phyloP scores from a whole-genome alignment of 2,797 vertebrate genomes.

The Mergus octosetaceus region DNA sequence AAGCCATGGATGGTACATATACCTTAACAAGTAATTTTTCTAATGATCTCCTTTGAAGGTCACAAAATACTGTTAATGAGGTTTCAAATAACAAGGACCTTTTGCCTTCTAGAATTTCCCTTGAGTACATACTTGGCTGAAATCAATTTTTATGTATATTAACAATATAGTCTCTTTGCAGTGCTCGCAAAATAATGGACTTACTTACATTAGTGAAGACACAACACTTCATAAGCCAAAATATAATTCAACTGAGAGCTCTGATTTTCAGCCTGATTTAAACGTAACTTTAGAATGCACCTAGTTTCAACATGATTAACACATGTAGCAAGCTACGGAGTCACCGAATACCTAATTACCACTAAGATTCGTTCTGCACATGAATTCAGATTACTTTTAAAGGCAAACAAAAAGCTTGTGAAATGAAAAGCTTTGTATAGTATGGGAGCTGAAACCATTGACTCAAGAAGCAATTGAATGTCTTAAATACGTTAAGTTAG shows the following conservation, averaged over 20 bases:
- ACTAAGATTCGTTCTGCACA: neutral
- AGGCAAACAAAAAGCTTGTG: neutral
- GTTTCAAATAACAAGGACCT: slow-evolving; percentile 25
- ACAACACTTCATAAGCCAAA: slow-evolving; percentile 31
- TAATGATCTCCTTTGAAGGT: slow-evolving; percentile 1
- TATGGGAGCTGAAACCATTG: neutral
- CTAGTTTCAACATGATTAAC: neutral
- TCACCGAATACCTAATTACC: neutral
- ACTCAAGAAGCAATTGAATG: neutral
- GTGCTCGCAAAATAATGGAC: neutral
- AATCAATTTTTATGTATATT: neutral
- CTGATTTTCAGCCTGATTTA: slow-evolving; percentile 40
- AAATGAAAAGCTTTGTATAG: neutral
- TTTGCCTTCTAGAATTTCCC: slow-evolving; percentile 28
- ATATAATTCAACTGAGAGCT: slow-evolving; percentile 18
- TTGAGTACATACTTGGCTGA: neutral
- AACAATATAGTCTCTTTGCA: neutral
- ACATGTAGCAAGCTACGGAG: neutral
- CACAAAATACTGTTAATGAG: slow-evolving; percentile 35
- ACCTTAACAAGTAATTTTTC: slow-evolving; percentile 25
- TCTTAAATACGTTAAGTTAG: neutral
- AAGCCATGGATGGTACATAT: neutral
- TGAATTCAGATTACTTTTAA: neutral
- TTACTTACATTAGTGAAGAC: slow-evolving; percentile 20
- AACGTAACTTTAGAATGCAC: neutral